Base-by-base conservation (phyloP, 2,888 invertebrate species). In the Amblyjoppa proteus region DNA sequence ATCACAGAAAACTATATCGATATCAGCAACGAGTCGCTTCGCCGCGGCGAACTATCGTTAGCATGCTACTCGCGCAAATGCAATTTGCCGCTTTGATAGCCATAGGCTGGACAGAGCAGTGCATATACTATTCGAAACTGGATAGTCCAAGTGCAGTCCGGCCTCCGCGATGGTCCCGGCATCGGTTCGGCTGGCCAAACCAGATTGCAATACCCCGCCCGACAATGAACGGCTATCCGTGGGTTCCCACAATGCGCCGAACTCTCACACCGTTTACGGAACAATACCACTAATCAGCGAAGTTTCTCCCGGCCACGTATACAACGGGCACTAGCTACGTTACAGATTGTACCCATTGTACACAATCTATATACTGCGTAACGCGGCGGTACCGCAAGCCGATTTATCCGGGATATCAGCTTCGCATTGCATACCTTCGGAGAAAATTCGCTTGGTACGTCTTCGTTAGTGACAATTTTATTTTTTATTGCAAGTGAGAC, bases 1-100 rank as follows among this genome's bases (percentile, higher is more conserved):
- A 28, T 13, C 11, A 41, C 28, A 9, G 53, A 77, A 77, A 77
- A 53, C 16, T 66, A 34, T 41, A 41, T 41, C 68, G 68, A 68
- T 77, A 64, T 64, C 28, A 34, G 41, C 38, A 51, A 41, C 5
- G 34, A 53, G 38, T 68, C 25, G 74, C 58, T 13, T 9, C 11
- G 20, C 38, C 51, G 51, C 34, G 56, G 16, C 53, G 53, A 64
- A 64, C 61, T 64, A 64, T 64, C 61, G 61, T 34, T 31, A 31
- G 61, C 31, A 9, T 66, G n/a, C 66, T 68, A 53, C 53, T 66
- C 74, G 74, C 74, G 85, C 87, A 86, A 88, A 88, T 71, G 85
- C 87, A 89, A 90, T 90, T 89, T 89, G 85, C 88, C 75, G 87
- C 89, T 89, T 88, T 89, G 89, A 90, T 88, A 88, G 88, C 70